Conservation (phyloP, 2,797 vertebrate species). For the Sciurus vulgaris region DNA sequence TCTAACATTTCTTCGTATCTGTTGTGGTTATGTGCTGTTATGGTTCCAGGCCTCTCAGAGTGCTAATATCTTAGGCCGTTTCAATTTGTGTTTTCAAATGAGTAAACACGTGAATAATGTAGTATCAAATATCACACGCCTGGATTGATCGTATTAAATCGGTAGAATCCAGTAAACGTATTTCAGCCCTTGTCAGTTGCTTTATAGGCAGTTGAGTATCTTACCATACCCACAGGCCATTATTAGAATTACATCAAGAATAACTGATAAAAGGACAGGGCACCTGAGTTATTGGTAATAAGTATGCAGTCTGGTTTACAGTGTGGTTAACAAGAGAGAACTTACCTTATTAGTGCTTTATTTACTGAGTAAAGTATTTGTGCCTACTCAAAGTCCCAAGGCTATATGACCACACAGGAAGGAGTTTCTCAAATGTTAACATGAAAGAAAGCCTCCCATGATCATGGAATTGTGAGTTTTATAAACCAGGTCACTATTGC, state of each 20-base stretch:
- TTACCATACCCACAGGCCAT: background rate
- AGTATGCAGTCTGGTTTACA: background rate
- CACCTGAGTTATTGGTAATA: background rate
- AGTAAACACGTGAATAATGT: background rate
- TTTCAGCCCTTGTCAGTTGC: background rate
- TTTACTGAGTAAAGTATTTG: background rate
- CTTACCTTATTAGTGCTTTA: background rate
- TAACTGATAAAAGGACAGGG: background rate
- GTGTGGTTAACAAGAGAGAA: background rate
- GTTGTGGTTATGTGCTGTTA: no score
- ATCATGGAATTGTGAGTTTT: background rate
- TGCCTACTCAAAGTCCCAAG: background rate
- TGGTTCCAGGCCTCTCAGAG: rapidly evolving
- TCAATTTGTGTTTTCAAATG: background rate
- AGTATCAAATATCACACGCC: rapidly evolving
- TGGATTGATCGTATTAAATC: background rate
- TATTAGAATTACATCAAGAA: background rate
- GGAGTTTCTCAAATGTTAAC: background rate
- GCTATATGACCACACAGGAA: background rate
- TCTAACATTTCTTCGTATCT: no score
- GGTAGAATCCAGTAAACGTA: background rate
- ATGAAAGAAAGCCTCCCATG: slow-evolving; percentile 12
- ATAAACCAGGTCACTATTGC: background rate
- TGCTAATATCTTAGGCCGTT: background rate
- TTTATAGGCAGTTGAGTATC: background rate